These are phyloP conservation scores for Drosophila mulleri DNA, from an alignment of 2,888 invertebrate genomes.

Conservation along the genomic window DNA sequence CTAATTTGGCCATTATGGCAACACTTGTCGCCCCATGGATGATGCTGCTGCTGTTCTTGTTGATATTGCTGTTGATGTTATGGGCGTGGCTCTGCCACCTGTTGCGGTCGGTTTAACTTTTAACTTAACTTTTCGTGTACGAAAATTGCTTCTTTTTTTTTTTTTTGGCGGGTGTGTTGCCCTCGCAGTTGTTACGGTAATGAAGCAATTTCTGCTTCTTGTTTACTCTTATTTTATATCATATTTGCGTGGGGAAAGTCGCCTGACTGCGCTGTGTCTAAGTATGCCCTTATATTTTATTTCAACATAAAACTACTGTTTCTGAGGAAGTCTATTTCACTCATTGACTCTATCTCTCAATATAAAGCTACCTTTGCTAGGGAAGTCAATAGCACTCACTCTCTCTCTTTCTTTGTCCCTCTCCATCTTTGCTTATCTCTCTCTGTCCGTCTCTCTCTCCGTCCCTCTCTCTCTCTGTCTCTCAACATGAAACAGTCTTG, in stretches of 20 bases:
- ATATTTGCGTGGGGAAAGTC: not conserved
- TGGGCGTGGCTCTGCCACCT: slow-evolving; percentile 53
- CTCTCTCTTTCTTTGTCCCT: too few species aligned
- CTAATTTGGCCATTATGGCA: slow-evolving; percentile 73
- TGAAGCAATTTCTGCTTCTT: slow-evolving; percentile 32
- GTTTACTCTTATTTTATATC: slow-evolving; percentile 1
- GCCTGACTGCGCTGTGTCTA: not conserved
- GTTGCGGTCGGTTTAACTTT: slow-evolving; percentile 72
- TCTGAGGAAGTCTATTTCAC: not conserved
- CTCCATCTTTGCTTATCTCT: too few species aligned
- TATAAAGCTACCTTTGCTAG: too few species aligned
- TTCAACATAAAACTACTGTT: too few species aligned
- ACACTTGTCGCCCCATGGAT: slow-evolving; percentile 34
- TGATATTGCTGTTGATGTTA: not conserved
- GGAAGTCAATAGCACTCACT: not conserved
- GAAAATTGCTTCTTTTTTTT: slow-evolving; percentile 9
- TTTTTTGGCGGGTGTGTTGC: not conserved
- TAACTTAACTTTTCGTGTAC: slow-evolving; percentile 48
- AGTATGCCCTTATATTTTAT: too few species aligned
- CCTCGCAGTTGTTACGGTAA: slow-evolving; percentile 22
- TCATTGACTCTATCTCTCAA: not conserved
- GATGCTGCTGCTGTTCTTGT: not conserved
- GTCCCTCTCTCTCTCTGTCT: too few species aligned
- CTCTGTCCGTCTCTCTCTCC: too few species aligned
- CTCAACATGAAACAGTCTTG: too few species aligned